phyloP scores from a whole-genome alignment of 1,140 invertebrate species.

The Drosophila arizonae region DNA sequence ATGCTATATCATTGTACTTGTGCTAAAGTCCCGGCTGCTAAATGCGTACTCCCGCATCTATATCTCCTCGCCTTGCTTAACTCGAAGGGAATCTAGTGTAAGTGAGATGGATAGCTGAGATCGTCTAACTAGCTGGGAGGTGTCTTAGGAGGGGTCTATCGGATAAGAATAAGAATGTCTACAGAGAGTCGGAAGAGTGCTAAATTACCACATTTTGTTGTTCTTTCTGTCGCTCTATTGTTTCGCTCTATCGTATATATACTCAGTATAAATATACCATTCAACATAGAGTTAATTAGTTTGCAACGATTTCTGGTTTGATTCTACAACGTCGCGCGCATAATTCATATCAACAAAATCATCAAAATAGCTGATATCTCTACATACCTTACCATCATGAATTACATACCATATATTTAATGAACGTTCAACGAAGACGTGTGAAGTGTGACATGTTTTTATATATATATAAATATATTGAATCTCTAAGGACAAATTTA shows the following conservation, averaged over 20 bases:
- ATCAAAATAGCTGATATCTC: conserved; percentile 59
- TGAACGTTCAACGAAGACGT: conserved; percentile 48
- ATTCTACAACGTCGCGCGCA: conserved; percentile 49
- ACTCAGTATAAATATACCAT: conserved; percentile 75
- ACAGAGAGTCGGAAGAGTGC: background rate
- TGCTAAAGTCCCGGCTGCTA: conserved; percentile 30
- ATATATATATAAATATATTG: conserved; percentile 10
- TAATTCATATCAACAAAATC: conserved; percentile 49
- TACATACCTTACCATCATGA: conserved; percentile 59
- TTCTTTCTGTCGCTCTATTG: conserved; percentile 34
- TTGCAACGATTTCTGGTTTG: conserved; percentile 63
- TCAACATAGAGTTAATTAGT: conserved; percentile 61
- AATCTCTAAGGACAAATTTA: too few relatives aligned
- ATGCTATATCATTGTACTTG: conserved; percentile 26
- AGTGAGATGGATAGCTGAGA: background rate
- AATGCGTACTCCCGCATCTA: conserved; percentile 18
- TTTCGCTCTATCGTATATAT: conserved; percentile 29
- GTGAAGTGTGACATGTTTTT: conserved; percentile 53
- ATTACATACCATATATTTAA: conserved; percentile 60
- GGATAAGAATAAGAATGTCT: background rate
- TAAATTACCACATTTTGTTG: conserved; percentile 28
- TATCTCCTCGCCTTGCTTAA: conserved; percentile 23
- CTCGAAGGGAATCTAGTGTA: conserved; percentile 1
- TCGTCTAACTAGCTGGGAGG: background rate
- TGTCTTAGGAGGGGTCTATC: background rate